These are phyloP conservation scores for Lasiommata megera DNA, from an alignment of 2,888 invertebrate species.

Conservation along the genomic window DNA sequence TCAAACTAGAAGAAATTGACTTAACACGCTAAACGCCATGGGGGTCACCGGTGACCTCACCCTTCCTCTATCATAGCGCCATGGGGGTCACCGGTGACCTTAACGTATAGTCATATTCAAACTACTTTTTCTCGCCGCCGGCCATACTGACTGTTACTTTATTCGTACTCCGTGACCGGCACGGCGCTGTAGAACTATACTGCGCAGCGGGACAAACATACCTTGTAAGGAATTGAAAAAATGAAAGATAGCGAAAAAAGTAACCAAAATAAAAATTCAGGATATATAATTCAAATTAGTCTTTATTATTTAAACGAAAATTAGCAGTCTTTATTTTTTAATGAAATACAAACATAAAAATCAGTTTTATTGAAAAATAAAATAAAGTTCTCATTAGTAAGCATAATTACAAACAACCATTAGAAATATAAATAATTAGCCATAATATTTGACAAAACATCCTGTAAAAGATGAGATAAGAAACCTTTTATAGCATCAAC, in stretches of 20 bases:
- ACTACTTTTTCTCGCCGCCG: constrained; percentile 35
- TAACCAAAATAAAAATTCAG: neutral
- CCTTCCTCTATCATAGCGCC: constrained; percentile 36
- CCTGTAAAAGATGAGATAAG: too few species aligned
- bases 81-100: constrained; percentile 40
- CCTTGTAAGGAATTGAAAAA: constrained; percentile 36
- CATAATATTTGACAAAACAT: too few species aligned
- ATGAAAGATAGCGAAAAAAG: constrained; percentile 6
- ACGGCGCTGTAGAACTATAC: constrained; percentile 37
- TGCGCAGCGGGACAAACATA: constrained; percentile 38
- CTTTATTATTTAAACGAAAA: too few species aligned
- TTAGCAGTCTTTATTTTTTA: too few species aligned
- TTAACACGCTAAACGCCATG: too few species aligned
- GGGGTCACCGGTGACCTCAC: constrained; percentile 22
- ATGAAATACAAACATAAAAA: too few species aligned
- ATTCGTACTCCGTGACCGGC: constrained; percentile 35
- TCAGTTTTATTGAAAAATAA: too few species aligned
- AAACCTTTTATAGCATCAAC: too few species aligned
- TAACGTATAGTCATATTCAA: constrained; percentile 38
- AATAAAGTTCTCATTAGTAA: too few species aligned
- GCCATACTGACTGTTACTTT: constrained; percentile 36
- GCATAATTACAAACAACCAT: too few species aligned
- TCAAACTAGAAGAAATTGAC: too few species aligned
- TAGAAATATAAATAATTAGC: too few species aligned
- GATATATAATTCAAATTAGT: neutral